These are phyloP conservation scores for Meloidogyne floridensis DNA, from an alignment of 1,140 invertebrate genomes.

Conservation along the genomic window DNA sequence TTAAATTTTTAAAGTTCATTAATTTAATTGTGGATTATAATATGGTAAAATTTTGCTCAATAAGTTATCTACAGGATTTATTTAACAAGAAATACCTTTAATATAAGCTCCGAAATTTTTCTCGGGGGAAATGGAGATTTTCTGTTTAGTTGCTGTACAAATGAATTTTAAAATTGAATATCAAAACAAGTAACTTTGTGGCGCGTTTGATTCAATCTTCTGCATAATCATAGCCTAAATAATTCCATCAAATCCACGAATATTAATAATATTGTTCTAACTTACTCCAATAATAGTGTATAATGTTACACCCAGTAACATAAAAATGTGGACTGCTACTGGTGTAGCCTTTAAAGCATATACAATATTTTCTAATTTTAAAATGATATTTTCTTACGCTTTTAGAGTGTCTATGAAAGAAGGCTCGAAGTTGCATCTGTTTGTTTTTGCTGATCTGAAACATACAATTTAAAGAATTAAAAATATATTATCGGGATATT, in stretches of 20 bases:
- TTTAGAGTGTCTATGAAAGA: slow-evolving; percentile 26
- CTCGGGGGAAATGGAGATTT: no score
- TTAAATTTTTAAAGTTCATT: no score
- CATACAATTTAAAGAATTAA: background rate
- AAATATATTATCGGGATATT: no score
- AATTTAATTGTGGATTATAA: no score
- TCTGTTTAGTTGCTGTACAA: no score
- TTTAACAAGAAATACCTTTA: no score
- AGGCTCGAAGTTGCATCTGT: slow-evolving; percentile 27
- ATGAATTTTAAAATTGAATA: no score
- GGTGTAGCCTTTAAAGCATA: slow-evolving; percentile 50
- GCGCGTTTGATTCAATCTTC: slow-evolving; percentile 36
- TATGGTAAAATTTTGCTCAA: no score
- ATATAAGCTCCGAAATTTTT: no score
- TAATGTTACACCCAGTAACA: slow-evolving; percentile 51
- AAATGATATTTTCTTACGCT: background rate
- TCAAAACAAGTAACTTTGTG: background rate
- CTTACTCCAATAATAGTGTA: slow-evolving; percentile 44
- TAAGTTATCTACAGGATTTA: no score
- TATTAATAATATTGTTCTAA: background rate
- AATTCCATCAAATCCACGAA: no score
- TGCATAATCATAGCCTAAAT: slow-evolving; percentile 47
- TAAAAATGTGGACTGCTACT: slow-evolving; percentile 51
- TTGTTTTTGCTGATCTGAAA: slow-evolving; percentile 26
- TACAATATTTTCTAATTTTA: slow-evolving; percentile 8